Evolutionary conservation across 2,797 vertebrate genomes (phyloP), one percentile per base, ranked within the genome.

Genomic region (Sebastes elongatus): DNA sequence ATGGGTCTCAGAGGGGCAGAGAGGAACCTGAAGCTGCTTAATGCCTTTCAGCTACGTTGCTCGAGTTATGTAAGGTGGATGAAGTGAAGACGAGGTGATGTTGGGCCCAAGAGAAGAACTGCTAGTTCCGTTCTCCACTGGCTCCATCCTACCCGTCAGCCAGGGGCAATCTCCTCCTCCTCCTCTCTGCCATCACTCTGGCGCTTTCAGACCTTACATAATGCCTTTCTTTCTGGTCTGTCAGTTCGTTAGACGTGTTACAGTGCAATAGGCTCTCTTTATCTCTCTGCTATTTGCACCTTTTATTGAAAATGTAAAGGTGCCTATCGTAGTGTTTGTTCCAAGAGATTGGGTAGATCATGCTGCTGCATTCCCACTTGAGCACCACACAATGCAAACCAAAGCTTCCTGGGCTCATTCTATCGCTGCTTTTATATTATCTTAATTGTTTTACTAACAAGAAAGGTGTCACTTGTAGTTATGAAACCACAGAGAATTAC

Each of bases 61-160:
- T 64, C 70, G 59, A 65, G 55, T 91, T 88, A 85, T 65, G 65
- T 89, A 85, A 89, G 71, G 46, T 78, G 69, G 68, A 87, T 69
- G 70, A 61, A 59, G 20, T 38, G 30, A 70, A 83, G 68, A 69
- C 4, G 9, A 74, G 59, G 22, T 66, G 71, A 72, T 72, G 74
- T 38, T 70, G 14, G 61, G 22, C 77, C 38, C 22, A 6, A 55
- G 69, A 85, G 53, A 49, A 49, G 18, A 78, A 79, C 28, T 25
- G 55, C 53, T 71, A 68, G 25, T 65, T 74, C 72, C 65, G 64
- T 71, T 78, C 81, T 85, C 62, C 38, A 71, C 22, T 46, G 67
- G 62, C 74, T 80, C 70, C 80, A 74, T 81, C 35, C 57, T 67
- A 77, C 55, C 35, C 42, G 46, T 84, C 80, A 81, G 83, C 80